Conservation (phyloP, 2,888 invertebrate genomes). For the Phyllotreta striolata region DNA sequence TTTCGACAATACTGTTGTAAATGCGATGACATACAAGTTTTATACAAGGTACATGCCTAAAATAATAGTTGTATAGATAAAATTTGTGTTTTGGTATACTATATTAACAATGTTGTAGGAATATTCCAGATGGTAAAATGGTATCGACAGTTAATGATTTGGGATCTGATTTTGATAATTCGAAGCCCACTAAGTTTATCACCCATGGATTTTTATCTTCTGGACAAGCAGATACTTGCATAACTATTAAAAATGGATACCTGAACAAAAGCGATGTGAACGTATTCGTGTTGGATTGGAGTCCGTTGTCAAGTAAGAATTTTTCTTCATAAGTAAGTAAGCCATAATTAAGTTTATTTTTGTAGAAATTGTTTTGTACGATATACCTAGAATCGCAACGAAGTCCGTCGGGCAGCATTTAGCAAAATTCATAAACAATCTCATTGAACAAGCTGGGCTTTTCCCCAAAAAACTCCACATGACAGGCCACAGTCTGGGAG, state of each 20-base stretch:
- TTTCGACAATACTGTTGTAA: background rate
- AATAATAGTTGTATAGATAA: constrained; percentile 14
- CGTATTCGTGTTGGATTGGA: constrained; percentile 59
- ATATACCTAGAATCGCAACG: constrained; percentile 56
- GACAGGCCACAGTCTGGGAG: constrained; percentile 69
- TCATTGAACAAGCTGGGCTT: constrained; percentile 54
- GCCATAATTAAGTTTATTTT: background rate
- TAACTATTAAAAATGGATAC: constrained; percentile 61
- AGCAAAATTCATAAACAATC: constrained; percentile 60
- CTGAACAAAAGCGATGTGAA: constrained; percentile 62
- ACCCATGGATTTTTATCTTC: constrained; percentile 66
- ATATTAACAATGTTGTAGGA: constrained; percentile 27
- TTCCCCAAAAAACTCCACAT: constrained; percentile 62
- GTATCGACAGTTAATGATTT: constrained; percentile 28
- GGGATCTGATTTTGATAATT: constrained; percentile 56
- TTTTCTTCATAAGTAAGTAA: no score
- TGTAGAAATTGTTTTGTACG: constrained; percentile 50
- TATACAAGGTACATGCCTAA: constrained; percentile 10
- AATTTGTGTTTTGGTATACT: background rate
- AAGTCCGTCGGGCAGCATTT: constrained; percentile 64
- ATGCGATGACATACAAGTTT: no score
- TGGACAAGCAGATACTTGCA: constrained; percentile 59
- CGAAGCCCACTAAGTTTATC: constrained; percentile 62
- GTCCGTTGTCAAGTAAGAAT: constrained; percentile 36
- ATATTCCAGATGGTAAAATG: constrained; percentile 36